Percentiles rank a stretch among this genome's conserved stretches.
These are phyloP conservation scores for Clanis bilineata DNA, from an alignment of 2,888 invertebrate genomes.

Conservation along the genomic window DNA sequence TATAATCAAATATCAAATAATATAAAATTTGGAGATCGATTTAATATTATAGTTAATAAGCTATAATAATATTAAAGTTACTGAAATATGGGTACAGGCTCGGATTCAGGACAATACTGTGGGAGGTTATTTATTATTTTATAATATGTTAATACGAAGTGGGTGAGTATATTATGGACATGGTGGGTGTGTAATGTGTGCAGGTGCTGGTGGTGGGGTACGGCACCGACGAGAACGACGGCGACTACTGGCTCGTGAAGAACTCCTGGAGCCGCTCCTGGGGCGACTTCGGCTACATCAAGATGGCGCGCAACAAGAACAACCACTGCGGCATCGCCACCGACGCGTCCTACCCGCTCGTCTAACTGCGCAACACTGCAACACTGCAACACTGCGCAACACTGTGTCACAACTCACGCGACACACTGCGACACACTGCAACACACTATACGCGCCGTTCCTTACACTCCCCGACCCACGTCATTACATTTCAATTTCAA, in stretches of 20 bases:
- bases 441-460: not conserved
- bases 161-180: not conserved
- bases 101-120: no score
- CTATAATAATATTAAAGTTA: no score
- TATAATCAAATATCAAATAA: no score
- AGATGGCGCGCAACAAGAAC: slow-evolving; percentile 91
- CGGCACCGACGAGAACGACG: slow-evolving; percentile 86
- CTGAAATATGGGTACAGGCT: no score
- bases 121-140: not conserved
- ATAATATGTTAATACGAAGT: not conserved
- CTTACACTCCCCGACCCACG: no score
- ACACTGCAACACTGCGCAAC: not conserved
- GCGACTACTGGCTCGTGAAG: slow-evolving; percentile 93
- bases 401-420: no score
- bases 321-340: slow-evolving; percentile 95
- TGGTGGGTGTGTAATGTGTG: not conserved
- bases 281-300: slow-evolving; percentile 93
- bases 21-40: no score
- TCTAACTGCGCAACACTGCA: slow-evolving; percentile 69
- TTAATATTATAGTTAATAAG: no score
- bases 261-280: slow-evolving; percentile 92
- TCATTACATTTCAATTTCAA: no score
- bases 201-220: slow-evolving; percentile 90
- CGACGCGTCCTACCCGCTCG: slow-evolving; percentile 92
- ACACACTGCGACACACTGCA: not conserved